Base-by-base conservation (phyloP, 2,113 vertebrate species). In the Halcyon senegalensis region DNA sequence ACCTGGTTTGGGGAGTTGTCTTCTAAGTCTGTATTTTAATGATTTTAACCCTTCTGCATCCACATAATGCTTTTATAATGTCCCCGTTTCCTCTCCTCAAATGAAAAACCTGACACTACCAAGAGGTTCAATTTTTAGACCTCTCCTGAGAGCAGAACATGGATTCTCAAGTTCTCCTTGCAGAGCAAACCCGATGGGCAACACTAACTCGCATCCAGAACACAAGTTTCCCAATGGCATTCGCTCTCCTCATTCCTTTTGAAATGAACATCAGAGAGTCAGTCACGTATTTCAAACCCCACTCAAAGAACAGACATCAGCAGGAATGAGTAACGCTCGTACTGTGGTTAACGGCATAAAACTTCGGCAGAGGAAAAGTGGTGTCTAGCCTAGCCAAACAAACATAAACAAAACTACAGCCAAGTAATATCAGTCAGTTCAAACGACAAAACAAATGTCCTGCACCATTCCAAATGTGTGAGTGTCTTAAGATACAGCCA, bases 221-320 rank as follows among this genome's bases (percentile, higher is more conserved):
- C 43, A 70, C 46, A 35, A 70, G 27, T 41, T 75, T 58, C 86
- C 77, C 84, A 55, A 2, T 0, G 13, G 73, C 33, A 37, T 73
- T 87, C 67, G 2, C 79, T 48, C 77, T 79, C n/a, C 77, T 90
- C 89, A 21, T 16, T 72, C 80, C 74, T 89, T 87, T 30, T 11
- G 44, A 92, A 82, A 91, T 0, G 19, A 96, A 31, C 92, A 89
- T 64, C 17, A 87, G 58, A 55, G 80, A 81, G 66, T 87, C 92
- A 84, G 89, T 81, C 95, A 89, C 74, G 28, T 90, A 82, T 87
- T 2, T 84, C 28, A 89, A 95, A 77, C 58, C 83, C 68, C 78
- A 56, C 87, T 96, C 87, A 48, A 82, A 92, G 84, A 84, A 90
- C 80, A 72, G 90, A 33, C 91, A 93, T 90, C 84, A 94, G 87